Evolutionary conservation across 2,113 vertebrate genomes (phyloP).

Genomic region (Peromyscus polionotus): DNA sequence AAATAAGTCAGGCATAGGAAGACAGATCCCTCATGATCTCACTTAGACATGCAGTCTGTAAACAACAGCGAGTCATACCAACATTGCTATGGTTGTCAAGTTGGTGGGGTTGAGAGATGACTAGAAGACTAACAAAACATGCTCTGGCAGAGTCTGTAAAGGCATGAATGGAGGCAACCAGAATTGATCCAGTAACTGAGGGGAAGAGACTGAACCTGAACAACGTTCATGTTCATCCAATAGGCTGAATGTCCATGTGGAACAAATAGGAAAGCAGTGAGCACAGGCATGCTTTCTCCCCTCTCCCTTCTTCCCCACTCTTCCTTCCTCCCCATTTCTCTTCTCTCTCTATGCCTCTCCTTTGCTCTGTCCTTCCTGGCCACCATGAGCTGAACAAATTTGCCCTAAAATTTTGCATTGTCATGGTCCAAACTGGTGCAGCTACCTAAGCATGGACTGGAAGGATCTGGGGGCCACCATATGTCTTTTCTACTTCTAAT

Average conservation of each 20-base stretch:
- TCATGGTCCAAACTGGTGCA: neutral
- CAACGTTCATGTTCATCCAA: neutral
- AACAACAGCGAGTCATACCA: neutral
- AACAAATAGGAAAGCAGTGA: no score
- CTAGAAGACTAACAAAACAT: neutral
- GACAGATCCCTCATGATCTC: neutral
- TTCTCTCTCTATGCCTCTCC: neutral
- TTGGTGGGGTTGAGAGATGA: neutral
- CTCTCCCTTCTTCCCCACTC: neutral
- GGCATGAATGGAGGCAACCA: neutral
- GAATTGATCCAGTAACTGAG: neutral
- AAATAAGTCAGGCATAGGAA: neutral
- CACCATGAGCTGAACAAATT: neutral
- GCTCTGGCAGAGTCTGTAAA: neutral
- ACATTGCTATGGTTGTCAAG: neutral
- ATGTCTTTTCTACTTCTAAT: neutral
- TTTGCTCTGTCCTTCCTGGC: neutral
- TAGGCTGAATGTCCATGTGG: neutral
- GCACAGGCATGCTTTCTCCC: neutral
- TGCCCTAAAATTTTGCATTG: neutral
- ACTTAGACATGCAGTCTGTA: neutral
- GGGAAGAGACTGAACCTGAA: neutral
- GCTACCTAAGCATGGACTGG: neutral
- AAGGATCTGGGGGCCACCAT: neutral
- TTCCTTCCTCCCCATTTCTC: neutral